Evolutionary conservation across 1,140 invertebrate species (phyloP).

Genomic region (Drosophila bocki): DNA sequence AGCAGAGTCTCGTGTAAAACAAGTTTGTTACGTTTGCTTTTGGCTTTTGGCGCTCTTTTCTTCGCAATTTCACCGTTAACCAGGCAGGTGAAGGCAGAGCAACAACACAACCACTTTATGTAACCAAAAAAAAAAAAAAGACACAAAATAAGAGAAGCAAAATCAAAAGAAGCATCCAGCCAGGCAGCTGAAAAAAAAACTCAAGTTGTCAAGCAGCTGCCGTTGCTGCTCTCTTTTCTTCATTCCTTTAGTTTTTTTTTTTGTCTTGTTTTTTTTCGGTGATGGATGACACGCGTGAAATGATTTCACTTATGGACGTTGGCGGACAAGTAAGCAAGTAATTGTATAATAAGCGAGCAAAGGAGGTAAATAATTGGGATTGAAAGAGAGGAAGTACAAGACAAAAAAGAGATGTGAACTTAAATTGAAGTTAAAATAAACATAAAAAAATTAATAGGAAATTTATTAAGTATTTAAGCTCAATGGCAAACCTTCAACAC

Average conservation of each 20-base stretch:
- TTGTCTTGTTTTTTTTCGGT: conserved; percentile 15
- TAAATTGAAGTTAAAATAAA: neutral
- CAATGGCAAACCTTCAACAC: neutral
- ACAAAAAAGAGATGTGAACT: too few species aligned
- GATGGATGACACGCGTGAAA: conserved; percentile 71
- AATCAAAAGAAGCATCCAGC: conserved; percentile 24
- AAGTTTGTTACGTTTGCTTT: conserved; percentile 74
- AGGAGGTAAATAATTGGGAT: conserved; percentile 9
- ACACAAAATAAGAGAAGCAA: conserved; percentile 7
- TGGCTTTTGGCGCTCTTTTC: conserved; percentile 66
- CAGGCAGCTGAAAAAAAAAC: too few species aligned
- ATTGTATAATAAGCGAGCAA: conserved; percentile 57
- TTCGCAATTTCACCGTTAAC: conserved; percentile 83
- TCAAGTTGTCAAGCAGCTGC: conserved; percentile 47
- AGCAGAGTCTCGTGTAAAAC: conserved; percentile 64
- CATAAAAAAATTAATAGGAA: too few species aligned
- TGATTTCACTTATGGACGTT: conserved; percentile 66
- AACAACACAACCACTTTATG: conserved; percentile 58
- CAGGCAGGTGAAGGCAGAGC: conserved; percentile 67
- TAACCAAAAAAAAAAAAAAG: conserved; percentile 51
- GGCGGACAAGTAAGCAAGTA: conserved; percentile 25
- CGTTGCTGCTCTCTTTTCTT: conserved; percentile 27
- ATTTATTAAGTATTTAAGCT: neutral
- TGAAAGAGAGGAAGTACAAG: neutral
- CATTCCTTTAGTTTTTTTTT: neutral